Conservation (phyloP, 1,140 invertebrate species). For the Drepana arcuata region DNA sequence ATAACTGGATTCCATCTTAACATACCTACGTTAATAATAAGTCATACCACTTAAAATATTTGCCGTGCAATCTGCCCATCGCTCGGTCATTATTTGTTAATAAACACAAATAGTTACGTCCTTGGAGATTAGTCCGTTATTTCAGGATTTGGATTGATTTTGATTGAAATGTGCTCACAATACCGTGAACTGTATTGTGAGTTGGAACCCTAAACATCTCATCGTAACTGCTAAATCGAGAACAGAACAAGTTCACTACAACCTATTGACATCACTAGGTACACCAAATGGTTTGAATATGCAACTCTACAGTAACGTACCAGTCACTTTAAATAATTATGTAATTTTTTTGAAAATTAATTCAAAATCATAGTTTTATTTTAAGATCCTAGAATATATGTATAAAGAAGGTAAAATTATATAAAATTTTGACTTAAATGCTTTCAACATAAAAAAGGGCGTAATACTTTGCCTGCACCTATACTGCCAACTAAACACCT, state of each 20-base stretch:
- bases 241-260: slow-evolving; percentile 20
- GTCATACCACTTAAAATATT: slow-evolving; percentile 57
- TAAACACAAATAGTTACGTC: slow-evolving; percentile 33
- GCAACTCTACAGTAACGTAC: no score
- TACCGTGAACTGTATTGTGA: slow-evolving; percentile 12
- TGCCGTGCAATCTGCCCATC: slow-evolving; percentile 35
- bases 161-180: slow-evolving; percentile 21
- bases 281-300: no score
- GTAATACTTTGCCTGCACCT: no score
- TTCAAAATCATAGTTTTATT: no score
- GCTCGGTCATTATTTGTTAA: slow-evolving; percentile 44
- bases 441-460: no score
- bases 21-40: slow-evolving; percentile 26
- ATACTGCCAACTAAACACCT: no score
- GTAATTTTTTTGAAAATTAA: no score
- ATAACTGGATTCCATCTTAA: slow-evolving; percentile 50
- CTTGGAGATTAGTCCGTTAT: slow-evolving; percentile 39
- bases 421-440: no score
- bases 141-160: slow-evolving; percentile 33
- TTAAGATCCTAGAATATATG: no score
- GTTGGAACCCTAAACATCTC: slow-evolving; percentile 29
- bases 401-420: no score
- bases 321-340: no score
- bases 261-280: slow-evolving; percentile 38
- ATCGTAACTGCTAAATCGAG: slow-evolving; percentile 25